Evolutionary conservation across 2,888 invertebrate genomes (phyloP).

Genomic region (Cephus nigrinus): DNA sequence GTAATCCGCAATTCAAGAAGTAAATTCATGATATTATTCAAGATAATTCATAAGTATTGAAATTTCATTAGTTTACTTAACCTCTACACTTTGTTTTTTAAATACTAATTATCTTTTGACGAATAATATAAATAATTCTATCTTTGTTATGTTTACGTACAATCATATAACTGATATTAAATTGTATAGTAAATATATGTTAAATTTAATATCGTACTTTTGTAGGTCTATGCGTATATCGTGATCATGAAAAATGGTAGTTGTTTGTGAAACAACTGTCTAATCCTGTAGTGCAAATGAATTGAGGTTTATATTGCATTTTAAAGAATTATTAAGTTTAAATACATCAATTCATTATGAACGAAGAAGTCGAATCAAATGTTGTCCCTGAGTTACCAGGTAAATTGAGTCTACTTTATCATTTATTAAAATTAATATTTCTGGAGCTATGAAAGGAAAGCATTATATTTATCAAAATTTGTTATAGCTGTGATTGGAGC

Average conservation of each 20-base stretch:
- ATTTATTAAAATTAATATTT: not conserved
- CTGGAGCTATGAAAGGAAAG: not conserved
- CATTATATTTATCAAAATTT: not conserved
- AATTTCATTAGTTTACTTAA: not conserved
- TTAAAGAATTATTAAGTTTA: too few relatives aligned
- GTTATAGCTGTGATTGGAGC: slow-evolving; percentile 50
- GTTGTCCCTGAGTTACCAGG: slow-evolving; percentile 16
- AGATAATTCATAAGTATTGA: not conserved
- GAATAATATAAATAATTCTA: not conserved
- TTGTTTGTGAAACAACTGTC: not conserved
- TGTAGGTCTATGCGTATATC: not conserved
- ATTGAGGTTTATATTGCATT: not conserved
- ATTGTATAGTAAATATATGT: not conserved
- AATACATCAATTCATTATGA: not conserved
- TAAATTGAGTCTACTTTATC: not conserved
- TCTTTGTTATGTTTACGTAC: not conserved
- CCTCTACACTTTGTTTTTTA: not conserved
- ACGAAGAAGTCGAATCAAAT: slow-evolving; percentile 1
- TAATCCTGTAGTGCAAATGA: not conserved
- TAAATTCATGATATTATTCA: not conserved
- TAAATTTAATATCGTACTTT: not conserved
- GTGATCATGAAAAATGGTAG: not conserved
- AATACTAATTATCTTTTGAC: not conserved
- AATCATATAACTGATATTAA: not conserved
- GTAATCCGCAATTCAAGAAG: not conserved